Base-by-base conservation (phyloP, 1,140 invertebrate species). In the Tetragonula clypearis region DNA sequence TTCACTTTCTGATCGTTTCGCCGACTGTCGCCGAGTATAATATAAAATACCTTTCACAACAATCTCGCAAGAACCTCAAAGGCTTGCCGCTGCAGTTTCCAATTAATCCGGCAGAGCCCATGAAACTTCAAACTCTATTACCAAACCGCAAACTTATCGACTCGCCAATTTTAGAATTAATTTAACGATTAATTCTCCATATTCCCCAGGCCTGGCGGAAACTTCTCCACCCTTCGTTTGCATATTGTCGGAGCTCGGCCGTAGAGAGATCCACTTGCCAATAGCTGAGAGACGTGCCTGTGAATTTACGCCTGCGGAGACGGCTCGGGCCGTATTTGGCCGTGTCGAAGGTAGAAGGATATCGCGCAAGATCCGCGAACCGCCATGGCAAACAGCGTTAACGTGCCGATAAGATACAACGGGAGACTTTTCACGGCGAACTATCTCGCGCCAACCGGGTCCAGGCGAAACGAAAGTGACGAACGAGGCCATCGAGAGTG, bases 401-500 rank as follows among this genome's bases (percentile, higher is more conserved):
- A 76, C 74, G 30, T 56, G 49, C 26, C 79, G 55, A 49, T 30
- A 60, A 80, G 68, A 26, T 49, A 73, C 66, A 35, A 8, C 2
- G 12, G 19, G 26, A 17, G 60, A 75, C 53, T 74, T 74, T 30
- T 62, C 69, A 56, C 11, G 62, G 62, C 62, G 26, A 69, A 35
- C 69, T 49, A 71, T 49, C 35, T 49, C 41, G 12, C 35, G 19
- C 30, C 11, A 19, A 30, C 30, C 56, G 73, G 26, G 81, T 17
- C 66, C 77, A 55, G 30, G 68, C 60, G 74, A 76, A 87, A 87
- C 80, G 80, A 84, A 76, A 87, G 81, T 84, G 86, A 88, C 81
- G 72, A 79, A 88, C 76, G 86, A 68, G 79, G 69, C 80, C 80
- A 80, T 87, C 78, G 87, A 78, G 86, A 71, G 81, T 68, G 83